These are phyloP conservation scores for Dolichomitus sp. DNA, from an alignment of 2,888 invertebrate genomes.

Conservation along the genomic window DNA sequence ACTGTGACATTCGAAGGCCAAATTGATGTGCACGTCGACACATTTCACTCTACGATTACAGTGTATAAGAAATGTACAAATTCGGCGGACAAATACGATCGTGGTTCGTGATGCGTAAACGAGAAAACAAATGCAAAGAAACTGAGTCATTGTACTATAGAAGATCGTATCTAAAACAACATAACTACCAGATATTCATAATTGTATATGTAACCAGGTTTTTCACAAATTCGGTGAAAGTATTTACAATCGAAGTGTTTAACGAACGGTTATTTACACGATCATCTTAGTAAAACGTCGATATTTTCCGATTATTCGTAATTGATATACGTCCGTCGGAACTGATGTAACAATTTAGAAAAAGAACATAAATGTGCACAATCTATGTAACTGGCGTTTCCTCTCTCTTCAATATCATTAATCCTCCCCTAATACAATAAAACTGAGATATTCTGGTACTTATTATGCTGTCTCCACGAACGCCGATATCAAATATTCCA, in stretches of 20 bases:
- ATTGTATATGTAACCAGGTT: background rate
- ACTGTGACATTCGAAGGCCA: background rate
- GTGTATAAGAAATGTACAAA: constrained; percentile 21
- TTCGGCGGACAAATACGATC: background rate
- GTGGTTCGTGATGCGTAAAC: background rate
- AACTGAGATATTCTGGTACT: background rate
- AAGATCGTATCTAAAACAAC: constrained; percentile 22
- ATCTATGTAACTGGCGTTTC: background rate
- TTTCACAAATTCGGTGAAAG: background rate
- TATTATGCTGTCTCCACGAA: background rate
- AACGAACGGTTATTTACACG: constrained; percentile 31
- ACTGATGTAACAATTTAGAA: background rate
- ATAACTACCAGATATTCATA: constrained; percentile 1
- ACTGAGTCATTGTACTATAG: background rate
- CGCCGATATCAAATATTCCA: background rate
- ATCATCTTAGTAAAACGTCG: constrained; percentile 8
- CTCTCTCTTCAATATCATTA: background rate
- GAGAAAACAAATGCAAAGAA: constrained; percentile 1
- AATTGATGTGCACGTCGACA: background rate
- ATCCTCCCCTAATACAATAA: too few relatives aligned
- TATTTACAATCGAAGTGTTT: constrained; percentile 33
- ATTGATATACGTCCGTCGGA: background rate
- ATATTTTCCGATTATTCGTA: background rate
- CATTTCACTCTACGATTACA: background rate
- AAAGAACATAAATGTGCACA: background rate